Percentiles rank a stretch among this genome's conserved stretches.
phyloP scores from a whole-genome alignment of 1,140 invertebrate species.

The Orchesella cincta region DNA sequence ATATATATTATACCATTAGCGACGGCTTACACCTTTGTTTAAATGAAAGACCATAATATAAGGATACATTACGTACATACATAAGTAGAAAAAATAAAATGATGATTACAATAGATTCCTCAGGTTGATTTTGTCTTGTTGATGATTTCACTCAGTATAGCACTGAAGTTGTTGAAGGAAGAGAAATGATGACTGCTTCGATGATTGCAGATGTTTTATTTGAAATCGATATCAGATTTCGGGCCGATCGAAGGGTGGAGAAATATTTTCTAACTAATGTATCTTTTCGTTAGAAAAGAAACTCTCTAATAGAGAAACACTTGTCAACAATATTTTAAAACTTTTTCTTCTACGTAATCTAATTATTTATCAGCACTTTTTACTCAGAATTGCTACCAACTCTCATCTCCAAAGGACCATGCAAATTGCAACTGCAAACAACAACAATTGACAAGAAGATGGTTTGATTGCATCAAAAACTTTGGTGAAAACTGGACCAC shows the following conservation, averaged over 20 bases:
- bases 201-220: neutral
- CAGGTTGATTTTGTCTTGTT: neutral
- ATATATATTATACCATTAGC: neutral
- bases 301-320: neutral
- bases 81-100: neutral
- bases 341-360: no score
- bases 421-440: no score
- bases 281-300: neutral
- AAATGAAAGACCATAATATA: neutral
- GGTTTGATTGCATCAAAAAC: no score
- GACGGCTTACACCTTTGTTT: neutral
- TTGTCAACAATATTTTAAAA: no score
- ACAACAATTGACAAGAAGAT: no score
- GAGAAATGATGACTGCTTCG: neutral
- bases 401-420: no score
- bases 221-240: neutral
- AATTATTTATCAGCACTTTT: no score
- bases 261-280: neutral
- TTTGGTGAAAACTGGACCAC: no score
- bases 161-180: no score
- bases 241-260: neutral
- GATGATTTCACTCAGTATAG: no score
- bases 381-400: no score
- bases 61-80: neutral
- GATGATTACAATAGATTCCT: slow-evolving; percentile 25